Base-by-base conservation (phyloP, 2,888 invertebrate species). In the Nephrotoma appendiculata region DNA sequence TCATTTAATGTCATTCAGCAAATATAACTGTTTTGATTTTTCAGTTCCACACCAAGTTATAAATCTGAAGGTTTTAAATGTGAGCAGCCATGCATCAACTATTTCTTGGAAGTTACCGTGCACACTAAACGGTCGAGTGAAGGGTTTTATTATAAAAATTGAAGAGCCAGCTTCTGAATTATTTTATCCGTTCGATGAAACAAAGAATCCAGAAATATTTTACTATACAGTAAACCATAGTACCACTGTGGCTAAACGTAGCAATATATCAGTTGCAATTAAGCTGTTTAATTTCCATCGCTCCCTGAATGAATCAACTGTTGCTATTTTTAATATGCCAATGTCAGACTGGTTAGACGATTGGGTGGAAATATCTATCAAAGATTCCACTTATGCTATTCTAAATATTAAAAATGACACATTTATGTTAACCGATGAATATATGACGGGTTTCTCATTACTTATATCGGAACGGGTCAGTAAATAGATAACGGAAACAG, bases 21-120 rank as follows among this genome's bases (percentile, higher is more conserved):
- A 31, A 31, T 2, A 31, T 31, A 31, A 31, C 3, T 31, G 31
- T 31, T 31, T 31, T 12, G 3, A 48, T 48, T 15, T 57, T 57
- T 57, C 31, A 71, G 71, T 71, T 3, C 71, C 71, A 31, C 71
- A 71, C 7, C 71, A 71, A 71, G 71, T 71, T 0, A 9, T 5
- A 71, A 7, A 71, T 71, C 71, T 71, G 0, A 71, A 31, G 31
- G 7, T 71, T 31, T 11, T 31, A 31, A 71, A 71, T 19, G 7
- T 9, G 31, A 71, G 31, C 71, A 71, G 9, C 9, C 31, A 71
- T 4, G 11, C 71, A 9, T 90, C 89, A n/a, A 87, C 89, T 19
- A 86, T 91, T 9, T 88, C 87, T 2, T 91, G 91, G 91, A 88
- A 86, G 6, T 87, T 90, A 45, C 91, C 91, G 1, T 91, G 91